These are phyloP conservation scores for Seladonia tumulorum DNA, from an alignment of 2,888 invertebrate species.

Conservation along the genomic window DNA sequence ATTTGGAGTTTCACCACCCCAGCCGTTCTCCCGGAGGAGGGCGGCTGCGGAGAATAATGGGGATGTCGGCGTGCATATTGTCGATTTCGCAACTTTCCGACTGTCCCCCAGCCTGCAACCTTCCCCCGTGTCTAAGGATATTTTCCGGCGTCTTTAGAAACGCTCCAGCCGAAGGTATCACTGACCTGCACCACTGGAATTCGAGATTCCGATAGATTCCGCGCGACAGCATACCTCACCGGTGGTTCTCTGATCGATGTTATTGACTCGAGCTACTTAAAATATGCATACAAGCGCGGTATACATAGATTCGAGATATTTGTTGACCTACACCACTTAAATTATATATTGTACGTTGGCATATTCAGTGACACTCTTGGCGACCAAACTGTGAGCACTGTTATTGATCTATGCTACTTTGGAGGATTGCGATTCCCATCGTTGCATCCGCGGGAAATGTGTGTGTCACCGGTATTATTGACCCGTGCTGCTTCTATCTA, in stretches of 20 bases:
- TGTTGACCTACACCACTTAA: not conserved
- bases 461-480: not conserved
- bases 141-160: constrained; percentile 1
- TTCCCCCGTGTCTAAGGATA: not conserved
- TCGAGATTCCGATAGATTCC: not conserved
- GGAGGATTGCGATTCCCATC: not conserved
- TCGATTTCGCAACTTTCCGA: constrained; percentile 60
- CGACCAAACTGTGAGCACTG: not conserved
- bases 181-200: not conserved
- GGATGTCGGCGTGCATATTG: constrained; percentile 61
- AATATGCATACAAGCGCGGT: not conserved
- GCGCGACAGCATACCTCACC: not conserved
- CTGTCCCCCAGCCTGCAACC: constrained; percentile 31
- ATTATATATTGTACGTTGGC: not conserved
- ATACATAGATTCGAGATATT: not conserved
- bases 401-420: not conserved
- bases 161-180: not conserved
- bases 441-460: not conserved
- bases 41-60: constrained; percentile 56
- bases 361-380: not conserved
- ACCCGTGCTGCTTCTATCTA: not conserved
- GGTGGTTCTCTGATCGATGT: not conserved
- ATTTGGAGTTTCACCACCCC: constrained; percentile 71
- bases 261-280: not conserved
- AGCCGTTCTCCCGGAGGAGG: constrained; percentile 40